A percentile compares a stretch with the other conserved stretches of the same genome.
phyloP scores from a whole-genome alignment of 2,888 invertebrate species.

The Parnassius glacialis region DNA sequence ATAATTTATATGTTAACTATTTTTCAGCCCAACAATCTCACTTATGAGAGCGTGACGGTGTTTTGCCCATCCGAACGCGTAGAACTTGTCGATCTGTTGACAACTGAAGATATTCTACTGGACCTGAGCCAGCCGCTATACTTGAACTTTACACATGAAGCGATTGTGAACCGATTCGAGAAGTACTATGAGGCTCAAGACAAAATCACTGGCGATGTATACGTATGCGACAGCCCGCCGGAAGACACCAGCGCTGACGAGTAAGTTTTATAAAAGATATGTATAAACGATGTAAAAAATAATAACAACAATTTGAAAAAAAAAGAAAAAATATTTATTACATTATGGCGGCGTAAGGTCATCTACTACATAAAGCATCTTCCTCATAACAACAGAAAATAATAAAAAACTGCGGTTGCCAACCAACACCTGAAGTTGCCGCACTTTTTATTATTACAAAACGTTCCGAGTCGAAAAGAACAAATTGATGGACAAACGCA shows the following conservation, averaged over 20 bases:
- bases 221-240: constrained; percentile 85
- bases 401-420: too few relatives aligned
- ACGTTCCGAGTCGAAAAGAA: too few relatives aligned
- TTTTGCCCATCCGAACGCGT: constrained; percentile 90
- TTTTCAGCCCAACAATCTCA: constrained; percentile 87
- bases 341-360: too few relatives aligned
- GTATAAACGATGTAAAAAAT: background rate
- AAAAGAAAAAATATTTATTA: too few relatives aligned
- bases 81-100: constrained; percentile 86
- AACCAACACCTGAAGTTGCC: too few relatives aligned
- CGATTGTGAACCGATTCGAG: constrained; percentile 89
- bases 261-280: constrained; percentile 55
- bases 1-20: constrained; percentile 17
- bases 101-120: constrained; percentile 88
- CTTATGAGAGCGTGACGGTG: constrained; percentile 92
- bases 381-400: too few relatives aligned
- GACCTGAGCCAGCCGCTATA: constrained; percentile 91
- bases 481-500: too few relatives aligned
- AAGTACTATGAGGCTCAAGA: constrained; percentile 85
- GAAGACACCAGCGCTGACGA: constrained; percentile 81
- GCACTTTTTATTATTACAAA: too few relatives aligned
- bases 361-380: too few relatives aligned
- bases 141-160: constrained; percentile 92
- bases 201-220: constrained; percentile 90
- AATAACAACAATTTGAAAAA: too few relatives aligned